Evolutionary conservation across 2,888 invertebrate species (phyloP).

Genomic region (Pantelozetes paolii): DNA sequence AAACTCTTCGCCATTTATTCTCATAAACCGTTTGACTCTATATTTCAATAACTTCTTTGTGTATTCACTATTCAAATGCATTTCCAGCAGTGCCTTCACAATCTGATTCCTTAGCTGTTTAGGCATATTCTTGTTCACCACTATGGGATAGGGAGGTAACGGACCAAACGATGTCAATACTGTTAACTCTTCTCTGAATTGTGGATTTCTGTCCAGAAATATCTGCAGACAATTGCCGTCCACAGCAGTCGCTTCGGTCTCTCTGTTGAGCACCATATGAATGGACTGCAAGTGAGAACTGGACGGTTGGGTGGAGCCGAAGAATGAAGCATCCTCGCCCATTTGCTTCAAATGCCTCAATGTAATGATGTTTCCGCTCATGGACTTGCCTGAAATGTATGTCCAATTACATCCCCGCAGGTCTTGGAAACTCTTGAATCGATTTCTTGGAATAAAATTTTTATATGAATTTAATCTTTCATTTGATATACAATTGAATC

Average conservation of each 20-base stretch:
- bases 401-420: background rate
- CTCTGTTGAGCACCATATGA: conserved; percentile 61
- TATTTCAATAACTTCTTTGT: background rate
- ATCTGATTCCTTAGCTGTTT: background rate
- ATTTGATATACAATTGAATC: too few species aligned
- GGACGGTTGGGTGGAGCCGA: conserved; percentile 57
- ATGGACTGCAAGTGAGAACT: conserved; percentile 63
- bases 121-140: conserved; percentile 55
- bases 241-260: conserved; percentile 63
- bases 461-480: background rate
- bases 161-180: conserved; percentile 64
- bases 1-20: too few species aligned
- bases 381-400: background rate
- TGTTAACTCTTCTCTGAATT: conserved; percentile 59
- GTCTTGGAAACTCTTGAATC: conserved; percentile 59
- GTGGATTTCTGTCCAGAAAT: conserved; percentile 59
- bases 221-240: conserved; percentile 61
- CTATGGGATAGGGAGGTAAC: conserved; percentile 64
- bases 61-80: background rate
- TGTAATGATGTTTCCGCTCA: conserved; percentile 56
- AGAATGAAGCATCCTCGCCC: conserved; percentile 62
- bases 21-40: background rate
- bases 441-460: conserved; percentile 55
- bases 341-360: conserved; percentile 58
- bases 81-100: background rate